Conservation (phyloP, 2,888 invertebrate species). For the Dryococelus australis region DNA sequence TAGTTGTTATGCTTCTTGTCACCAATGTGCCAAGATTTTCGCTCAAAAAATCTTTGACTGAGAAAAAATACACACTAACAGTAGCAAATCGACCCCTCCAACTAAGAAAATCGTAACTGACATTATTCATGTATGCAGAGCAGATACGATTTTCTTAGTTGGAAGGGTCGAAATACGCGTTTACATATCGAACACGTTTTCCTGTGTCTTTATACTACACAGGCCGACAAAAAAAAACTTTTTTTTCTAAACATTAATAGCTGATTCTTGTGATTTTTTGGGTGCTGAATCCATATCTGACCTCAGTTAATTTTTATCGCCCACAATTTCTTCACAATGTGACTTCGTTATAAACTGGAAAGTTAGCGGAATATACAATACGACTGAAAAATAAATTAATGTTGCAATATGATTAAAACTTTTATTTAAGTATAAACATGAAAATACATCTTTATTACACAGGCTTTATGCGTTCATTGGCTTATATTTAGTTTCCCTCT, state of each 20-base stretch:
- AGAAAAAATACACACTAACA: too few species aligned
- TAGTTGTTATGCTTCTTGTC: too few species aligned
- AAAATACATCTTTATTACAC: constrained; percentile 23
- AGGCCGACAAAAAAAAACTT: neutral
- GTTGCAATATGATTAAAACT: constrained; percentile 28
- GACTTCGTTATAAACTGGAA: constrained; percentile 22
- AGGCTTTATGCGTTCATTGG: constrained; percentile 19
- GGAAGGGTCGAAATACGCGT: too few species aligned
- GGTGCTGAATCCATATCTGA: too few species aligned
- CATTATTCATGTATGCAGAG: too few species aligned
- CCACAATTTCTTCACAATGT: constrained; percentile 19
- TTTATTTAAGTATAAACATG: neutral
- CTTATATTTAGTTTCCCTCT: constrained; percentile 17
- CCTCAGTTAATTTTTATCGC: neutral
- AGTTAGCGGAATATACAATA: neutral
- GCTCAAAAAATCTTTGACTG: too few species aligned
- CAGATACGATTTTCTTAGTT: too few species aligned
- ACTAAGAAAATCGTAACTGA: too few species aligned
- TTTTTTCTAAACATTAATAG: neutral
- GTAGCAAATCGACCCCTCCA: too few species aligned
- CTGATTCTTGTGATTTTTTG: neutral
- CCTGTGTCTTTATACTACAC: too few species aligned
- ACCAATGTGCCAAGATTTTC: too few species aligned
- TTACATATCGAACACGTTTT: too few species aligned
- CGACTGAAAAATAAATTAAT: constrained; percentile 6